Conservation (phyloP, 2,113 vertebrate genomes). For the Chloroceryle aenea region DNA sequence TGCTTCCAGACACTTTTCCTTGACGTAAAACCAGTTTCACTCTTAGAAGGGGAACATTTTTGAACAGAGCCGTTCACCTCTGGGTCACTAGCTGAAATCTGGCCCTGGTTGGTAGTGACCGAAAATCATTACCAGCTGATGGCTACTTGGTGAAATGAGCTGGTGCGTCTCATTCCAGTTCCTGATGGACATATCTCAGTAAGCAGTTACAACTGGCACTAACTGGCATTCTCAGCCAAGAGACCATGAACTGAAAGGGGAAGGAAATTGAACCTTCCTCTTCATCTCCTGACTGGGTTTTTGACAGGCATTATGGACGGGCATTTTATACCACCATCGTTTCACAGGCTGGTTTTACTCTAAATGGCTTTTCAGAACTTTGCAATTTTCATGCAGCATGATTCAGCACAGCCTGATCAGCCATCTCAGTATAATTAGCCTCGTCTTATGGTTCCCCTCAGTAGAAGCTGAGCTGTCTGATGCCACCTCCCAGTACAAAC, state of each 20-base stretch:
- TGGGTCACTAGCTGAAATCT: slow-evolving; percentile 43
- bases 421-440: not conserved
- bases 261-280: not conserved
- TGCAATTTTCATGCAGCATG: not conserved
- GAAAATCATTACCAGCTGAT: slow-evolving; percentile 60
- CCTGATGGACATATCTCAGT: slow-evolving; percentile 37
- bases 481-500: slow-evolving; percentile 5
- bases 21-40: slow-evolving; percentile 3
- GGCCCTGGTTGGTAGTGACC: slow-evolving; percentile 45
- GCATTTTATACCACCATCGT: not conserved
- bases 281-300: not conserved
- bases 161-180: slow-evolving; percentile 6
- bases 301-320: not conserved
- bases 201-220: slow-evolving; percentile 19
- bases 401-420: slow-evolving; percentile 9
- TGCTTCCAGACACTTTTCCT: not conserved
- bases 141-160: slow-evolving; percentile 37
- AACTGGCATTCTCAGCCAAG: slow-evolving; percentile 3
- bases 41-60: not conserved
- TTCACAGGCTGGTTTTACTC: not conserved
- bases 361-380: not conserved
- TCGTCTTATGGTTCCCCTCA: not conserved
- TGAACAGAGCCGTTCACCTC: slow-evolving; percentile 29
- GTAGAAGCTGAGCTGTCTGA: slow-evolving; percentile 22
- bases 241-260: not conserved